Conservation (phyloP, 92 coral and sea anemone species). For the Epizoanthus illoricatus region DNA sequence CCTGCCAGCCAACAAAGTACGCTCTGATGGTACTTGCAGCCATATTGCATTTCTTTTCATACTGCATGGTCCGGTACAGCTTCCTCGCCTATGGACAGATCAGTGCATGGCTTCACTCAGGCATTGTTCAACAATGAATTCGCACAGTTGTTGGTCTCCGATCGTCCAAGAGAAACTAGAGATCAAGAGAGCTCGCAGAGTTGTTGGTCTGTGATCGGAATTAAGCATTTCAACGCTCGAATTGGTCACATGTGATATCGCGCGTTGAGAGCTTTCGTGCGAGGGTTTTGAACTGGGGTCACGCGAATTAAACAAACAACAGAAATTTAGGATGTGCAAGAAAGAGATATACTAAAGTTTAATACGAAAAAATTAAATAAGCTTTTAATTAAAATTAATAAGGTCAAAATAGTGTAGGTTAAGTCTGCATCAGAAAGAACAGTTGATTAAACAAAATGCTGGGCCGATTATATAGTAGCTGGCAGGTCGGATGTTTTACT, state of each 20-base stretch:
- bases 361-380: too few species aligned
- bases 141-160: neutral
- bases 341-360: too few species aligned
- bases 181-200: too few species aligned
- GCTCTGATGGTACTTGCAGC: slow-evolving; percentile 82
- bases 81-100: slow-evolving; percentile 80
- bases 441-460: too few species aligned
- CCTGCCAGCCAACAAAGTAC: slow-evolving; percentile 88
- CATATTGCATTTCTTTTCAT: slow-evolving; percentile 86
- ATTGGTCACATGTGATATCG: neutral
- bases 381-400: too few species aligned
- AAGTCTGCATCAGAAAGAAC: too few species aligned
- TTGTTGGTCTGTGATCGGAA: neutral
- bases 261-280: too few species aligned
- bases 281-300: neutral
- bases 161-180: neutral
- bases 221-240: neutral
- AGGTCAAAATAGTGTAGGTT: too few species aligned
- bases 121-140: neutral
- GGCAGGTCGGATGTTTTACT: too few species aligned
- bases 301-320: neutral
- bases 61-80: slow-evolving; percentile 76
- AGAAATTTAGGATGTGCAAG: neutral
- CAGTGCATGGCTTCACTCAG: slow-evolving; percentile 20
- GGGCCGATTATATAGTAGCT: too few species aligned